phyloP scores from a whole-genome alignment of 2,113 vertebrate species.

The Toxotes jaculatrix region DNA sequence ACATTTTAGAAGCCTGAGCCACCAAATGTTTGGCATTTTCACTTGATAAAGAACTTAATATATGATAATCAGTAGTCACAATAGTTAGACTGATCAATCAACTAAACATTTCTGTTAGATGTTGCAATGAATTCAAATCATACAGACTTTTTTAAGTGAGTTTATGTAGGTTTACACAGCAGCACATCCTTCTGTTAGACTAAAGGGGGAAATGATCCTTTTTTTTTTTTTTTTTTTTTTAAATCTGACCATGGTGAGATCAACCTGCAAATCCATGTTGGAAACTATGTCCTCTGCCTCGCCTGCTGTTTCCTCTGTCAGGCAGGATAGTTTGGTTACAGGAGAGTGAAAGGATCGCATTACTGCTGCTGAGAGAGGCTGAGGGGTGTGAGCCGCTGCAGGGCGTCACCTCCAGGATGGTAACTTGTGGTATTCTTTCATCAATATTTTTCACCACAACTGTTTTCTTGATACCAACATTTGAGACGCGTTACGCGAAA shows the following conservation, averaged over 20 bases:
- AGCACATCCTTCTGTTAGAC: background rate
- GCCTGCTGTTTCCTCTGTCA: background rate
- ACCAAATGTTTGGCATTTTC: background rate
- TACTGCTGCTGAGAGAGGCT: slow-evolving; percentile 33
- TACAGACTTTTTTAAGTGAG: background rate
- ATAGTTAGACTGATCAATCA: background rate
- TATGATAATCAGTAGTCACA: background rate
- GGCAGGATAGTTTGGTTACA: slow-evolving; percentile 25
- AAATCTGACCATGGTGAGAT: background rate
- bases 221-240: background rate
- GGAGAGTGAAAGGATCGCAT: slow-evolving; percentile 39
- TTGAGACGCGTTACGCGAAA: background rate
- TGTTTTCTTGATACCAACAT: background rate
- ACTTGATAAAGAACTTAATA: background rate
- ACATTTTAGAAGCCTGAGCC: background rate
- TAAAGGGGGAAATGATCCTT: background rate
- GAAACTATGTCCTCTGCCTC: background rate
- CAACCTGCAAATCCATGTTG: background rate
- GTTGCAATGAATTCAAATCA: too few relatives aligned
- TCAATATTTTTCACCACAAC: background rate
- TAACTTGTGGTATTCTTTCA: background rate
- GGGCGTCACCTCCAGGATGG: slow-evolving; percentile 60
- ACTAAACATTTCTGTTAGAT: background rate
- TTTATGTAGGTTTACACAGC: background rate
- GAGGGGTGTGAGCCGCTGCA: slow-evolving; percentile 52